These are phyloP conservation scores for Odontomachus brunneus DNA, from an alignment of 1,140 invertebrate genomes.

Conservation along the genomic window DNA sequence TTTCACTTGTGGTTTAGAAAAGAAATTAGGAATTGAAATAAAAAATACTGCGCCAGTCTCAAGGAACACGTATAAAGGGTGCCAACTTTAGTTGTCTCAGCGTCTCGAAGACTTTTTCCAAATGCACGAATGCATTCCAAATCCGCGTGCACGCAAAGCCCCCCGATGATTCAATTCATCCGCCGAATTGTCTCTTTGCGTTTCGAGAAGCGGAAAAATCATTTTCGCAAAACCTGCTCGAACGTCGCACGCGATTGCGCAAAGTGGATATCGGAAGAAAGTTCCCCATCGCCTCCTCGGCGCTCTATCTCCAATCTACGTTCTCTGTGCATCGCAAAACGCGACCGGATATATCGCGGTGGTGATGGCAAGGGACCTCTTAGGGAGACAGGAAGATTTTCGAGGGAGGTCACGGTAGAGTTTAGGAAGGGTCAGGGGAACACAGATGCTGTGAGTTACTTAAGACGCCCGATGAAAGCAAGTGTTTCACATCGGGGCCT, in stretches of 20 bases:
- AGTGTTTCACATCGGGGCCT: slow-evolving; percentile 18
- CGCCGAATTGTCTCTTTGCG: neutral
- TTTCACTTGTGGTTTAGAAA: no score
- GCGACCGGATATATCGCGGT: neutral
- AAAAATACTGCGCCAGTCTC: no score
- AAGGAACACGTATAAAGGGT: no score
- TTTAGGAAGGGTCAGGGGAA: neutral
- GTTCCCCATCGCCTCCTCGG: neutral
- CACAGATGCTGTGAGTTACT: slow-evolving; percentile 46
- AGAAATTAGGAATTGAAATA: no score
- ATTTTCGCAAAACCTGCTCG: slow-evolving; percentile 2
- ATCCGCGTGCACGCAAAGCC: neutral
- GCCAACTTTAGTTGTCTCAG: no score
- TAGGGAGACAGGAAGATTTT: no score
- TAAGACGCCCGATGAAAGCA: slow-evolving; percentile 59
- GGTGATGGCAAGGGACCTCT: neutral
- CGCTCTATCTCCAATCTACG: slow-evolving; percentile 10
- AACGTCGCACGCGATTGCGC: neutral
- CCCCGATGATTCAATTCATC: neutral
- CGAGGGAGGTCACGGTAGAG: neutral
- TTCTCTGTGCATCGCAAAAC: slow-evolving; percentile 18
- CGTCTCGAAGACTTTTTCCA: no score
- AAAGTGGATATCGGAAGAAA: neutral
- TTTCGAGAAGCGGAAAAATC: slow-evolving; percentile 8
- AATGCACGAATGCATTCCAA: no score